phyloP scores from a whole-genome alignment of 2,113 vertebrate species.

The Hystrix cristata region DNA sequence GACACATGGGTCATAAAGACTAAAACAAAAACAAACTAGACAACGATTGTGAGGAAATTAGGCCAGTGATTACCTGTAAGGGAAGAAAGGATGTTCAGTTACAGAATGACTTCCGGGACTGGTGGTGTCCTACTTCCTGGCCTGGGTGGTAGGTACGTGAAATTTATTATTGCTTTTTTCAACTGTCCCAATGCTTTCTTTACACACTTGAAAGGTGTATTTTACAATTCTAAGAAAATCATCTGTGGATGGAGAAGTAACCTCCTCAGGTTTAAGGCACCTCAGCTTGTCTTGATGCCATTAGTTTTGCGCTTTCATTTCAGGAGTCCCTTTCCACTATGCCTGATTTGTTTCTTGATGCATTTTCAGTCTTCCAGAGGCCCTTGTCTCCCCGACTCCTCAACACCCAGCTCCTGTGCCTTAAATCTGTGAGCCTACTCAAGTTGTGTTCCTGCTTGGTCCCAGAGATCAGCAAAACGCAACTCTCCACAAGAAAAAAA shows the following conservation, averaged over 20 bases:
- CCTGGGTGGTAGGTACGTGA: neutral
- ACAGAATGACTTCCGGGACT: neutral
- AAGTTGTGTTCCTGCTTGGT: neutral
- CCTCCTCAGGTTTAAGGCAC: neutral
- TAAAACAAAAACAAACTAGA: neutral
- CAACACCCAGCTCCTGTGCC: neutral
- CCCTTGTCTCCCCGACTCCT: neutral
- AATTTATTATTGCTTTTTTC: neutral
- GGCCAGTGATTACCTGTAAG: neutral
- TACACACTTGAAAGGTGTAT: neutral
- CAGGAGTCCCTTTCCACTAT: neutral
- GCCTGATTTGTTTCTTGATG: neutral
- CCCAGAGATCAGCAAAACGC: neutral
- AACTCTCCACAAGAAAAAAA: neutral
- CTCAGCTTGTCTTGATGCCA: neutral
- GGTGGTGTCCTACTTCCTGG: neutral
- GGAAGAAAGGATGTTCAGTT: neutral
- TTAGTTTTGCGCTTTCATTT: conserved; percentile 34
- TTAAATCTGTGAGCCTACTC: neutral
- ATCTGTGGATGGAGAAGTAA: neutral
- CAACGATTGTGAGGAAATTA: neutral
- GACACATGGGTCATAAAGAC: neutral
- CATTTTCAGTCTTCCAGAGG: neutral
- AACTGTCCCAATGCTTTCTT: neutral
- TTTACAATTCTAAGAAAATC: neutral